These are phyloP conservation scores for Euschistus heros DNA, from an alignment of 1,140 invertebrate genomes.

Conservation along the genomic window DNA sequence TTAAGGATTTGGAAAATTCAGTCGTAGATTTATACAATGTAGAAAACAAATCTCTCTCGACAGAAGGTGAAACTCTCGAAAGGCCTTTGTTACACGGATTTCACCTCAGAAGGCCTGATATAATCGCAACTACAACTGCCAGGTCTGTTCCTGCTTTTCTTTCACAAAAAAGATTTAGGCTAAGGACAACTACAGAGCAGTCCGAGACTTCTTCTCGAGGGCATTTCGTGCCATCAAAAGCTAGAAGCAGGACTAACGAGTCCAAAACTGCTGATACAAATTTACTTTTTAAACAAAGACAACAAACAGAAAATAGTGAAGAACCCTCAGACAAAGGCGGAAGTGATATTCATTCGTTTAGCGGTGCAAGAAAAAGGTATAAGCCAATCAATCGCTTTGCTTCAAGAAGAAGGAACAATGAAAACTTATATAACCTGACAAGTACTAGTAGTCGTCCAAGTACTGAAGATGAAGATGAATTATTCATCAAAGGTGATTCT, in stretches of 20 bases:
- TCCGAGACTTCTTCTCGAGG: background rate
- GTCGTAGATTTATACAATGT: slow-evolving; percentile 5
- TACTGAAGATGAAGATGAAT: slow-evolving; percentile 11
- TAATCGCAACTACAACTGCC: slow-evolving; percentile 14
- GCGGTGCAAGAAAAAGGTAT: background rate
- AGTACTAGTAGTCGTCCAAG: too few species aligned
- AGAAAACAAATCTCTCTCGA: background rate
- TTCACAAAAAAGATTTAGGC: slow-evolving; percentile 17
- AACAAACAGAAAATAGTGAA: background rate
- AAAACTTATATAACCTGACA: background rate
- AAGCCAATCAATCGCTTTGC: background rate
- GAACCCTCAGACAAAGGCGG: background rate
- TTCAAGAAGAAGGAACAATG: background rate
- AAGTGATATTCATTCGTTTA: background rate
- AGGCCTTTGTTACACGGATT: background rate
- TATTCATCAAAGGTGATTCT: slow-evolving; percentile 20
- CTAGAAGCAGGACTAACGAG: slow-evolving; percentile 12
- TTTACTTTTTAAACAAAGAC: background rate
- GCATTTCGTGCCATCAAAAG: slow-evolving; percentile 13
- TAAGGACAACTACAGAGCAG: slow-evolving; percentile 17
- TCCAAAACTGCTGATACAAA: background rate
- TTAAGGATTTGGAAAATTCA: slow-evolving; percentile 23
- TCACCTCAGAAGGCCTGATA: slow-evolving; percentile 11
- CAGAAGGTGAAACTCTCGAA: background rate
- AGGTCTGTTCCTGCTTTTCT: slow-evolving; percentile 19